phyloP scores from a whole-genome alignment of 2,113 vertebrate species.

The Zeus faber region DNA sequence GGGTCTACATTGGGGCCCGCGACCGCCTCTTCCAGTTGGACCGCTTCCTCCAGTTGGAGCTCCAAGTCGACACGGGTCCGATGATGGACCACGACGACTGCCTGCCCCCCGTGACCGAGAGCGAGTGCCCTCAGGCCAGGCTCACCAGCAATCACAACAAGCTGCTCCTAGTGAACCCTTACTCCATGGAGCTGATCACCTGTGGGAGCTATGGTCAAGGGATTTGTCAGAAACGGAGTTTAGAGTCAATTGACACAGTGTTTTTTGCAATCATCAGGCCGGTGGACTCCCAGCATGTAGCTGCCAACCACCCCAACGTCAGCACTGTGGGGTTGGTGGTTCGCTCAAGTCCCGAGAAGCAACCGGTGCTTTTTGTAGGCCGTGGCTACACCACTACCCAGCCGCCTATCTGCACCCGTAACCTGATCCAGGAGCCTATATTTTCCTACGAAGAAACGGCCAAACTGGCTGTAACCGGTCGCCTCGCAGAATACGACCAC shows the following conservation, averaged over 20 bases:
- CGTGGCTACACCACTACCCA: conserved; percentile 95
- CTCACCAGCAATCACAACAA: conserved; percentile 91
- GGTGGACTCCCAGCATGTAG: conserved; percentile 94
- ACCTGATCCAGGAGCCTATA: conserved; percentile 86
- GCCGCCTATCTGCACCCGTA: conserved; percentile 91
- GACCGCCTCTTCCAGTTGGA: conserved; percentile 93
- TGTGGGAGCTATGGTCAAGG: conserved; percentile 95
- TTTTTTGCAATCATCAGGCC: conserved; percentile 86
- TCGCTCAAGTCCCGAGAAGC: conserved; percentile 69
- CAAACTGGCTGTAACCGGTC: conserved; percentile 89
- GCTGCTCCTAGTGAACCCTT: conserved; percentile 84
- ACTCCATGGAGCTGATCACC: conserved; percentile 84
- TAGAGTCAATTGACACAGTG: conserved; percentile 70
- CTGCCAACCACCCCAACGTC: conserved; percentile 92
- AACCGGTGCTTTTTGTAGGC: conserved; percentile 89
- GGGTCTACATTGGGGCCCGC: conserved; percentile 87
- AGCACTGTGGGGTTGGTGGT: conserved; percentile 92
- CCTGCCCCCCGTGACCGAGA: conserved; percentile 84
- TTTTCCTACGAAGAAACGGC: conserved; percentile 98
- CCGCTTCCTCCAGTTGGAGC: conserved; percentile 81
- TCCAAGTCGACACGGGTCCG: conserved; percentile 82
- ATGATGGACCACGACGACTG: conserved; percentile 91
- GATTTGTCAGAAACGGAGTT: conserved; percentile 89
- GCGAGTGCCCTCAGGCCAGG: conserved; percentile 87
- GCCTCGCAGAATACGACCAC: conserved; percentile 95